These are phyloP conservation scores for Misgurnus mizolepis DNA, from an alignment of 2,113 vertebrate species.

Conservation along the genomic window DNA sequence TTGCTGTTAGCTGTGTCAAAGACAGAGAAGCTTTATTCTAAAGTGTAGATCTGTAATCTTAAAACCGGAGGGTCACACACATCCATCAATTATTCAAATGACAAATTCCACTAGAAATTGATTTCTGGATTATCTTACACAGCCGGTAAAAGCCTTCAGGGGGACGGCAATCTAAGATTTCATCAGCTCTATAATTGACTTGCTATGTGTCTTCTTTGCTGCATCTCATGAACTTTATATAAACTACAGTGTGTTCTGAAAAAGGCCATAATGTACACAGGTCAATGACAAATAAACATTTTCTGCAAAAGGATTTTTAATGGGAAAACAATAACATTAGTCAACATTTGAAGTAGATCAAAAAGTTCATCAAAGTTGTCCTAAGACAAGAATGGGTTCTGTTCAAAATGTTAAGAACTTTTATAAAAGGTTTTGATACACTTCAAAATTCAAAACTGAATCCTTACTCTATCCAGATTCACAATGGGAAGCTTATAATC, in stretches of 20 bases:
- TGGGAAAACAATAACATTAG: too few species aligned
- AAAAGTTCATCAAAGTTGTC: too few species aligned
- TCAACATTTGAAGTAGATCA: too few species aligned
- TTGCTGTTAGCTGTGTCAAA: slow-evolving; percentile 11
- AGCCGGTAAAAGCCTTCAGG: not conserved
- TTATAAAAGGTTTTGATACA: too few species aligned
- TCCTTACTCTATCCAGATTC: too few species aligned
- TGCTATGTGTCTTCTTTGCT: not conserved
- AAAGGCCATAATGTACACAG: too few species aligned
- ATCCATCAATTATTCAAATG: slow-evolving; percentile 2
- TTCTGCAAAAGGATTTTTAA: too few species aligned
- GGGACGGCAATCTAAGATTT: slow-evolving; percentile 12
- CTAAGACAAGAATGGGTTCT: too few species aligned
- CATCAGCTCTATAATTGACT: slow-evolving; percentile 25
- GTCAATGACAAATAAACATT: too few species aligned
- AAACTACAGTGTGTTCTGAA: not conserved
- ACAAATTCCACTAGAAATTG: slow-evolving; percentile 32
- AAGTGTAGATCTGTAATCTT: slow-evolving; percentile 17
- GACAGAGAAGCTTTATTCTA: not conserved
- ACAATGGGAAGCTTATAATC: too few species aligned
- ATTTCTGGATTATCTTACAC: slow-evolving; percentile 33
- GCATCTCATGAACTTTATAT: slow-evolving; percentile 12
- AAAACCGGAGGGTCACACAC: not conserved
- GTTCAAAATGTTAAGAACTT: too few species aligned
- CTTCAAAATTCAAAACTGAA: too few species aligned